phyloP scores from a whole-genome alignment of 2,113 vertebrate genomes.

The Rostratula benghalensis region DNA sequence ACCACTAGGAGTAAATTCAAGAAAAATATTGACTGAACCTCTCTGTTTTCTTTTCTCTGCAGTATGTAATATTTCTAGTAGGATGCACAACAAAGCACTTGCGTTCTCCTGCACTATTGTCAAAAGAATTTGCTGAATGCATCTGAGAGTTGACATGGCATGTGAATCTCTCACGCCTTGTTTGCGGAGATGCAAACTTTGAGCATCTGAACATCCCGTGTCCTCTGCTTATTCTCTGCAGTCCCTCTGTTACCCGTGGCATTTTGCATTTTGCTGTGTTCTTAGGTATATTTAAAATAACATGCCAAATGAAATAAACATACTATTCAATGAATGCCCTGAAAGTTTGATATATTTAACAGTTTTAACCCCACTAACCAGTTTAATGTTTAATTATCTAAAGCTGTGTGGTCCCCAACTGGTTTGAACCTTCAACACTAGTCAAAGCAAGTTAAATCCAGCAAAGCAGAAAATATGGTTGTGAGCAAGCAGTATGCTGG shows the following conservation, averaged over 20 bases:
- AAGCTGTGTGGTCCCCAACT: not conserved
- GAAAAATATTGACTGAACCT: constrained; percentile 52
- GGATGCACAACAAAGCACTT: constrained; percentile 54
- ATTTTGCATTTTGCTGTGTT: constrained; percentile 36
- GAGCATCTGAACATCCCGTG: not conserved
- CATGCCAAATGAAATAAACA: constrained; percentile 36
- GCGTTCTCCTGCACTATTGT: constrained; percentile 35
- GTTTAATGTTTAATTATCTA: constrained; percentile 12
- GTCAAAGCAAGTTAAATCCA: not conserved
- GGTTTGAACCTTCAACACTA: not conserved
- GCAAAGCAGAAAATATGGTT: not conserved
- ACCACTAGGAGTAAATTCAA: constrained; percentile 64
- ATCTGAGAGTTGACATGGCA: constrained; percentile 21
- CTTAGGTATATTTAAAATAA: constrained; percentile 32
- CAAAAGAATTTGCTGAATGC: constrained; percentile 63
- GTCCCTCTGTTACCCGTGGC: not conserved
- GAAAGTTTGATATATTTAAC: not conserved
- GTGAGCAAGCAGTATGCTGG: not conserved
- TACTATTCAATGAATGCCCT: not conserved
- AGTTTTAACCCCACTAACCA: not conserved
- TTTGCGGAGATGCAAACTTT: constrained; percentile 48
- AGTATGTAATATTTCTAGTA: constrained; percentile 59
- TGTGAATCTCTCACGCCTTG: constrained; percentile 40
- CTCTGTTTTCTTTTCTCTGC: constrained; percentile 59
- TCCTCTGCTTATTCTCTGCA: constrained; percentile 16